Conservation (phyloP, 2,797 vertebrate species). For the Coilia nasus region DNA sequence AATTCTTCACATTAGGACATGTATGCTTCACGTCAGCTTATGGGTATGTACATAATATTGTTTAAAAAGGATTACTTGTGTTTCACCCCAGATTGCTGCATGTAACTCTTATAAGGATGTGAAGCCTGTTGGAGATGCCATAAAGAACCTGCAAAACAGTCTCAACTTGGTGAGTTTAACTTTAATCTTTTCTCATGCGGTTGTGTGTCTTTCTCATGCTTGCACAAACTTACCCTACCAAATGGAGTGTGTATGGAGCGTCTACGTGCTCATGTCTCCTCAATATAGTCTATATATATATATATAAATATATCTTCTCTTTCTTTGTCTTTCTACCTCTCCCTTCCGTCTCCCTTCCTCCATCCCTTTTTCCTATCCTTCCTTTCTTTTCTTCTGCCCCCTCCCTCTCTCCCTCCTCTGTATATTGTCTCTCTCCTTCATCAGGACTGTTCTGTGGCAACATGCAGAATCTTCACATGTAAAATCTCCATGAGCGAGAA, state of each 20-base stretch:
- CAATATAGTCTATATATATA: too few species aligned
- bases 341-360: neutral
- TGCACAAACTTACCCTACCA: too few species aligned
- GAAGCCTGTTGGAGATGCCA: conserved; percentile 54
- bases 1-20: too few species aligned
- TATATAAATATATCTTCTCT: too few species aligned
- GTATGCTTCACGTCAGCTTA: too few species aligned
- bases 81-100: conserved; percentile 63
- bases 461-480: conserved; percentile 75
- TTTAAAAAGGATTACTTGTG: neutral
- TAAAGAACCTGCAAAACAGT: conserved; percentile 55
- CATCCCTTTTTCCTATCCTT: neutral
- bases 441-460: conserved; percentile 80
- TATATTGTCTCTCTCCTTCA: neutral
- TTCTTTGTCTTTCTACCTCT: neutral
- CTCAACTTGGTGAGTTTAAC: conserved; percentile 64
- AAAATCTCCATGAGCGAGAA: conserved; percentile 46
- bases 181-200: neutral
- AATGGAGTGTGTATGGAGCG: too few species aligned
- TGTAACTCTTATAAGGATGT: conserved; percentile 56
- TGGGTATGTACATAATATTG: neutral
- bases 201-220: conserved; percentile 9
- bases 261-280: neutral
- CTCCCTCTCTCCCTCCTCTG: neutral
- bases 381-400: neutral